Percentiles rank a stretch among this genome's conserved stretches.
Conservation (phyloP, 64 coral and sea anemone genomes). For the Dendrophyllia cribrosa region DNA sequence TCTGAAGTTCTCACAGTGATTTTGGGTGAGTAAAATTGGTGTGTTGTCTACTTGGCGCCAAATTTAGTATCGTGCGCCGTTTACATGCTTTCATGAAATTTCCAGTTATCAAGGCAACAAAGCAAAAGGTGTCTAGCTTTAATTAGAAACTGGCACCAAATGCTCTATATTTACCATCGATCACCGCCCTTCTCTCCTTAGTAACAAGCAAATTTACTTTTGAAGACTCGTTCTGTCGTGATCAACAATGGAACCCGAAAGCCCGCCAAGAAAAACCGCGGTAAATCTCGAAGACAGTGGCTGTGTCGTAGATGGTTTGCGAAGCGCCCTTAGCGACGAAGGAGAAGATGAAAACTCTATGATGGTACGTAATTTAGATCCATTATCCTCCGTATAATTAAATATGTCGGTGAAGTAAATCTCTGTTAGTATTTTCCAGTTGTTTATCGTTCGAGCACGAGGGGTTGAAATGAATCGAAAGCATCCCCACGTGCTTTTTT, state of each 20-base stretch:
- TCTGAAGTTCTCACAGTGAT: neutral
- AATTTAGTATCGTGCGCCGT: neutral
- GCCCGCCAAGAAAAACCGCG: neutral
- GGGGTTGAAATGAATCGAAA: neutral
- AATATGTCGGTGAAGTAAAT: neutral
- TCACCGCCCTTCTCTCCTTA: neutral
- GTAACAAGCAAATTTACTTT: neutral
- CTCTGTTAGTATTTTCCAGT: neutral
- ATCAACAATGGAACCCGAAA: neutral
- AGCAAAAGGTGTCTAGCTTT: neutral
- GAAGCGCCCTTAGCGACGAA: neutral
- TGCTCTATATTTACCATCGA: neutral
- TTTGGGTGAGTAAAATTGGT: neutral
- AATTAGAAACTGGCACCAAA: neutral
- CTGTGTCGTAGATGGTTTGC: slow-evolving; percentile 16
- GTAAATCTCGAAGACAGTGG: slow-evolving; percentile 46
- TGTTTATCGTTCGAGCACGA: neutral
- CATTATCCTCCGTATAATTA: neutral
- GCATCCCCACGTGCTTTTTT: neutral
- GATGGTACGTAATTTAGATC: neutral
- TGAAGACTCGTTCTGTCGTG: neutral
- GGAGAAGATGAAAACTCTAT: neutral
- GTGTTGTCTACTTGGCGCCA: neutral
- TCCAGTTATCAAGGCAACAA: slow-evolving; percentile 4
- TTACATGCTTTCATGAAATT: neutral